Percentiles rank a stretch among this genome's conserved stretches.
phyloP scores from a whole-genome alignment of 2,113 vertebrate species.

The Brachyhypopomus occidentalis region DNA sequence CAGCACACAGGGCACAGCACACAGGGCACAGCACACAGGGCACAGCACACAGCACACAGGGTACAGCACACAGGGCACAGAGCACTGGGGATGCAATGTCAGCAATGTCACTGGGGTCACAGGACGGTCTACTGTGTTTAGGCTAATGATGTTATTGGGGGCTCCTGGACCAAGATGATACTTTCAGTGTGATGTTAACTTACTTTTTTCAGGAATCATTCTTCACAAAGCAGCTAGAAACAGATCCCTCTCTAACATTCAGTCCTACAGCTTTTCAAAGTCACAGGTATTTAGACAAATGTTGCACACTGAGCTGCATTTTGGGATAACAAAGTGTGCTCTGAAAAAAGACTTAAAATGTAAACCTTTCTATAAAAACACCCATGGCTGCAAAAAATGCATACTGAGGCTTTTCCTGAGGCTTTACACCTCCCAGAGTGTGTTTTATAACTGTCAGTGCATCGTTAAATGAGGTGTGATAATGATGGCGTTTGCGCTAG shows the following conservation, averaged over 20 bases:
- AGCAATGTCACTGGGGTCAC: too few species aligned
- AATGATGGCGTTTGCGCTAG: neutral
- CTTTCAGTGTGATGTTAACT: neutral
- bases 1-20: too few species aligned
- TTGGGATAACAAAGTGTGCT: neutral
- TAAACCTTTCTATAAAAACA: neutral
- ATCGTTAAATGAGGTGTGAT: slow-evolving; percentile 10
- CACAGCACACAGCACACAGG: too few species aligned
- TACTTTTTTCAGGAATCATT: neutral
- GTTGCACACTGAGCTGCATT: neutral
- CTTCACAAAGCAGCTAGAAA: too few species aligned
- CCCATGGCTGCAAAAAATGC: too few species aligned
- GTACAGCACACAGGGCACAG: too few species aligned
- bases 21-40: too few species aligned
- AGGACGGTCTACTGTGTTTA: neutral
- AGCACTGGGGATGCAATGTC: too few species aligned
- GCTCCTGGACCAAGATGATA: neutral
- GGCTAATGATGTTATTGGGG: neutral
- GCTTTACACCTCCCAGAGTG: neutral
- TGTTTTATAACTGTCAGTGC: neutral
- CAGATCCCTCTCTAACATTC: too few species aligned
- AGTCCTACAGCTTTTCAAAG: too few species aligned
- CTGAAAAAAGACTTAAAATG: neutral
- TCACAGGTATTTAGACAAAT: too few species aligned
- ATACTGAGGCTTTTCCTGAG: neutral